Evolutionary conservation across 1,140 invertebrate species (phyloP).

Genomic region (Drosophila obscura): DNA sequence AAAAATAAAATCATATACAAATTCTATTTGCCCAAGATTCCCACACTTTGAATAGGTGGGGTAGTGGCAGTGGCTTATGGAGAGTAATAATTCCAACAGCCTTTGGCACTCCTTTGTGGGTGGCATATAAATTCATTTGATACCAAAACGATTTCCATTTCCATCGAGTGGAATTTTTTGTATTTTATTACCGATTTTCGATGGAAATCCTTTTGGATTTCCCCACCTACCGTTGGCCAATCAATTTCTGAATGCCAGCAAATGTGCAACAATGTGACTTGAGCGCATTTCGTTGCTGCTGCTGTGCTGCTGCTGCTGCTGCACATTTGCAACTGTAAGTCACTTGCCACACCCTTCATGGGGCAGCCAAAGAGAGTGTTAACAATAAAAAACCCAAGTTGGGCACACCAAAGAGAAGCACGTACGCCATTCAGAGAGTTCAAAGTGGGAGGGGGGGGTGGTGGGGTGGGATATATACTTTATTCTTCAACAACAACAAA

Average conservation of each 20-base stretch:
- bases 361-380: conserved; percentile 36
- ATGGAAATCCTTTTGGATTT: neutral
- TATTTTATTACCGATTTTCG: neutral
- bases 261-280: conserved; percentile 60
- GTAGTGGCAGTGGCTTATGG: too few relatives aligned
- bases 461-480: neutral
- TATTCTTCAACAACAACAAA: conserved; percentile 17
- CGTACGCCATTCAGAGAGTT: neutral
- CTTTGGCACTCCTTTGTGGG: too few relatives aligned
- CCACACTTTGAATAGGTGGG: too few relatives aligned
- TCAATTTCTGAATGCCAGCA: conserved; percentile 43
- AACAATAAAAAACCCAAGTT: conserved; percentile 51
- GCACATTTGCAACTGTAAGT: conserved; percentile 47
- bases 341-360: conserved; percentile 19
- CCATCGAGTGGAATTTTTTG: conserved; percentile 7
- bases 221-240: conserved; percentile 27
- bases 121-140: conserved; percentile 31
- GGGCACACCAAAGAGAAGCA: conserved; percentile 2
- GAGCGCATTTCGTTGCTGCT: conserved; percentile 33
- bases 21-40: too few relatives aligned
- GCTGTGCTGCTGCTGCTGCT: conserved; percentile 15
- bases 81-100: too few relatives aligned
- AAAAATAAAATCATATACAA: too few relatives aligned
- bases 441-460: too few relatives aligned
- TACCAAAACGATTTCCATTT: conserved; percentile 26